Percentiles rank a stretch among this genome's conserved stretches.
These are phyloP conservation scores for Petaurus breviceps DNA, from an alignment of 2,113 vertebrate species.

Conservation along the genomic window DNA sequence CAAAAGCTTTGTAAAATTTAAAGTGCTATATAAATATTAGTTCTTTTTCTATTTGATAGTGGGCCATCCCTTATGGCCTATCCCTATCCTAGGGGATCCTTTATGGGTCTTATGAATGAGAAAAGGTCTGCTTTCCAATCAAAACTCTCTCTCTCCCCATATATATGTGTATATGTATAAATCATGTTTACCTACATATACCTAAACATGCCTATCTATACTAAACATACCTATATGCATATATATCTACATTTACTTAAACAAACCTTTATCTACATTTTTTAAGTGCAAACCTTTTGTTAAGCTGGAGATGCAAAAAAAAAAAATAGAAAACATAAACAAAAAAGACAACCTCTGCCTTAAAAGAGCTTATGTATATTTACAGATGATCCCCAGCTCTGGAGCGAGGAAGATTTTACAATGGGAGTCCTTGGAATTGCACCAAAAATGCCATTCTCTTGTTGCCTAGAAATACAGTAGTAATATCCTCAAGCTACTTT, in stretches of 20 bases:
- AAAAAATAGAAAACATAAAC: background rate
- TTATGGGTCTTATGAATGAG: background rate
- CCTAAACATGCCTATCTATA: no score
- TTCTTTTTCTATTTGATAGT: no score
- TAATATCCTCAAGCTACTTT: background rate
- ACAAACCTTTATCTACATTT: no score
- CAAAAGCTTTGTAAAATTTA: no score
- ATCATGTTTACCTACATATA: no score
- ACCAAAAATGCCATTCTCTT: background rate
- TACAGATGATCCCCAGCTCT: background rate
- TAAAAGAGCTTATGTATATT: background rate
- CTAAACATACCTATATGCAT: no score
- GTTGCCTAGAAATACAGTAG: conserved; percentile 1
- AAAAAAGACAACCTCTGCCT: background rate
- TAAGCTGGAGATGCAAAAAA: background rate
- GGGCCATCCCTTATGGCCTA: no score
- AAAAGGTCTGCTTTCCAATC: background rate
- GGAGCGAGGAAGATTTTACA: background rate
- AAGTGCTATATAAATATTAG: no score
- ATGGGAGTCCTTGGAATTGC: conserved; percentile 49
- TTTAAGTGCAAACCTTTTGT: background rate
- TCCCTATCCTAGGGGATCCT: no score
- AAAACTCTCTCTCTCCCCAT: background rate
- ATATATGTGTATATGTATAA: no score
- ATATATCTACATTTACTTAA: no score